These are phyloP conservation scores for Drosophila kambysellisi DNA, from an alignment of 2,888 invertebrate species.

Conservation along the genomic window DNA sequence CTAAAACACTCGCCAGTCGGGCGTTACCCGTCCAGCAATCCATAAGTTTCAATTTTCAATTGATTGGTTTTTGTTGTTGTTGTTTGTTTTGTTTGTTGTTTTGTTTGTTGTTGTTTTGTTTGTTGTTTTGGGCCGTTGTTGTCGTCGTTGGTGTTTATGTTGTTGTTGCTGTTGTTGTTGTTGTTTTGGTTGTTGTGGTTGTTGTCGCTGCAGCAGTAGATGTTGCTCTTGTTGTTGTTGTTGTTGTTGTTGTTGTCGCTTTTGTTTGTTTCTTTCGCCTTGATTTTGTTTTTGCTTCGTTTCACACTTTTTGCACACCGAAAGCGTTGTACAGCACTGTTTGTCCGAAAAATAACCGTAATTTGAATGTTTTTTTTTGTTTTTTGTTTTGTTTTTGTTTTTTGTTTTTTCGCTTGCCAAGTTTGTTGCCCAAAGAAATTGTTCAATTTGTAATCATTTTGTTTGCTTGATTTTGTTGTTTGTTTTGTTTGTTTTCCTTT, in stretches of 20 bases:
- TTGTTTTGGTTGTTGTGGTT: slow-evolving; percentile 23
- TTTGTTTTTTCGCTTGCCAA: slow-evolving; percentile 4
- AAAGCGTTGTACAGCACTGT: slow-evolving; percentile 66
- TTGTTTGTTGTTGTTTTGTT: slow-evolving; percentile 41
- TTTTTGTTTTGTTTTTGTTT: neutral
- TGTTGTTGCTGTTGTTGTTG: slow-evolving; percentile 25
- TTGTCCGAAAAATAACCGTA: slow-evolving; percentile 47
- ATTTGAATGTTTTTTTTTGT: slow-evolving; percentile 22
- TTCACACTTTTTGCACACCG: slow-evolving; percentile 59
- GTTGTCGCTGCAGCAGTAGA: slow-evolving; percentile 26
- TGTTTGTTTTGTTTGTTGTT: slow-evolving; percentile 41
- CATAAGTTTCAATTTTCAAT: slow-evolving; percentile 85
- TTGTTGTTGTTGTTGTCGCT: slow-evolving; percentile 21
- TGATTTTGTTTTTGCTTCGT: slow-evolving; percentile 20
- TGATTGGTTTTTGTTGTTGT: slow-evolving; percentile 62
- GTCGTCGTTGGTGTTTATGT: slow-evolving; percentile 24
- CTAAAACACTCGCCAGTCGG: slow-evolving; percentile 86
- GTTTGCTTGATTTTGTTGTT: neutral
- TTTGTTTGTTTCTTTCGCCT: slow-evolving; percentile 21
- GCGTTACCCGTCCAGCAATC: slow-evolving; percentile 86
- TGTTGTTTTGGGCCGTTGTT: slow-evolving; percentile 4
- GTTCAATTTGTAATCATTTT: slow-evolving; percentile 52
- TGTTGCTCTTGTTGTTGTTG: slow-evolving; percentile 29
- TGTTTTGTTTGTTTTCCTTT: neutral
- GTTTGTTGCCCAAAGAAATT: slow-evolving; percentile 55